These are phyloP conservation scores for Leptarthrus brevirostris DNA, from an alignment of 2,888 invertebrate species.

Conservation along the genomic window DNA sequence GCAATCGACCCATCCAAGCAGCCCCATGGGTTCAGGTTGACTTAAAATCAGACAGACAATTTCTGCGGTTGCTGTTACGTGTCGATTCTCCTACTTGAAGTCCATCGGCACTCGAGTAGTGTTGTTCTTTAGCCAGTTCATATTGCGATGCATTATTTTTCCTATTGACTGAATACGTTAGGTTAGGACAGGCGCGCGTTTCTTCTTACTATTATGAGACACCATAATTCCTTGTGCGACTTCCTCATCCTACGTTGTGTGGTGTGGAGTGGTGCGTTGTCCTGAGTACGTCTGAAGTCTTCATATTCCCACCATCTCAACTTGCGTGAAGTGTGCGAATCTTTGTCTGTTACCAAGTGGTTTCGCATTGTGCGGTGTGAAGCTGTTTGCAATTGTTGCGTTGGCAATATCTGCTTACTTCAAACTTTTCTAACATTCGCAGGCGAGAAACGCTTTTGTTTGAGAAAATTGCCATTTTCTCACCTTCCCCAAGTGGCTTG, in stretches of 20 bases:
- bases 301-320: too few relatives aligned
- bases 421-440: constrained; percentile 1
- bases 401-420: constrained; percentile 10
- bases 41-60: neutral
- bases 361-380: constrained; percentile 17
- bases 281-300: constrained; percentile 19
- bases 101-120: constrained; percentile 31
- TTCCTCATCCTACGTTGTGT: neutral
- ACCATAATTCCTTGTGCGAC: neutral
- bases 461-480: constrained; percentile 14
- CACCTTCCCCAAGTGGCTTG: constrained; percentile 10
- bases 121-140: constrained; percentile 35
- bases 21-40: too few relatives aligned
- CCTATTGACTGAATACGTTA: constrained; percentile 16
- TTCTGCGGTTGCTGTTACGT: too few relatives aligned
- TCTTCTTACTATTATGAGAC: constrained; percentile 11
- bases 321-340: constrained; percentile 16
- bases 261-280: constrained; percentile 2
- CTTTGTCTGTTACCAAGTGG: constrained; percentile 27
- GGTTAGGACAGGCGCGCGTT: constrained; percentile 8
- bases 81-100: constrained; percentile 18
- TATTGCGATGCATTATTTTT: constrained; percentile 33
- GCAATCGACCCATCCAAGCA: too few relatives aligned
- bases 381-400: constrained; percentile 11
- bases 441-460: neutral